Base-by-base conservation (phyloP, 2,888 invertebrate genomes). In the Azorinus chamasolen region DNA sequence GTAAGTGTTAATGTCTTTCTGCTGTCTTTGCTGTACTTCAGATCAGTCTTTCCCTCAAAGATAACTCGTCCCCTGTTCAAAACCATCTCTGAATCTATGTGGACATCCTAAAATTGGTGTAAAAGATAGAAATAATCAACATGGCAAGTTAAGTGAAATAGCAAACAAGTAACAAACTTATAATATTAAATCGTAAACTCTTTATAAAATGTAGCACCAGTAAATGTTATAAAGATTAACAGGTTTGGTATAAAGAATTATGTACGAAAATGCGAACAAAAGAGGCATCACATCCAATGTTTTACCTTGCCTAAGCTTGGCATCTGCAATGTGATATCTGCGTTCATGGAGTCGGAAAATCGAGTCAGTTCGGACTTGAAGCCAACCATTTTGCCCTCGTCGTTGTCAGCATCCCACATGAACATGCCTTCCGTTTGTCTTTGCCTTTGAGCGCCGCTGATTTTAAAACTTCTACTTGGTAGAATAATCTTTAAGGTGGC, bases 401-500 rank as follows among this genome's bases (percentile, higher is more conserved):
- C 89, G 39, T 79, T 68, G 39, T 85, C 87, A 53, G 83, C 87
- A 73, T 89, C 88, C 88, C 88, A 89, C 55, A 75, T 73, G 57
- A 86, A 72, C n/a, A 73, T 53, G 14, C 79, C 79, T 27, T 83
- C 83, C 5, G 75, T 66, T n/a, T 65, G 58, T 24, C 65, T 61
- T 41, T 61, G 69, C 16, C 51, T 41, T 16, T 51, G 37, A 12
- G 78, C 63, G 24, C 80, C 82, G 20, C 46, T 74, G 0, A 77
- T n/a, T 27, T 72, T 59, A 14, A 87, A 39, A 25, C 78, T 87
- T 62, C 87, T 76, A 10, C 51, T 58, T 2, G 86, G 88, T 10
- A 75, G 54, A 24, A 80, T 77, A 2, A 85, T 37, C 54, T 85
- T 86, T 25, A 84, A 22, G 22, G 41, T 59, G n/a, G 59, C 68